Evolutionary conservation across 2,888 invertebrate species (phyloP).

Genomic region (Eilema sororculum): DNA sequence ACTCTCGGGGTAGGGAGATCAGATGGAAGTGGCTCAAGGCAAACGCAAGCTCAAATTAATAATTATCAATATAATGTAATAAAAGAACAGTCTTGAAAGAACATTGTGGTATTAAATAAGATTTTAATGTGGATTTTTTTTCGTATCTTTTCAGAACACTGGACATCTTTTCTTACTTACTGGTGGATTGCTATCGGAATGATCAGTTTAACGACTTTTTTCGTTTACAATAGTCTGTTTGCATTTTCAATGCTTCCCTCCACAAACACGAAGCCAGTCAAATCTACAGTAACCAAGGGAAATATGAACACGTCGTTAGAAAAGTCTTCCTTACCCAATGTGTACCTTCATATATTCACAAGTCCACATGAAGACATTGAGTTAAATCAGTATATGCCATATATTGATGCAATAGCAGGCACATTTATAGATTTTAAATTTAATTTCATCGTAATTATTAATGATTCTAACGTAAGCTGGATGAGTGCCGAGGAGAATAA

Average conservation of each 20-base stretch:
- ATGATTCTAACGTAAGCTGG: conserved; percentile 62
- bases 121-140: background rate
- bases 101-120: background rate
- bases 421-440: conserved; percentile 68
- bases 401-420: conserved; percentile 65
- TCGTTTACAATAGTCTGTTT: conserved; percentile 73
- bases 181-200: conserved; percentile 79
- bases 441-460: conserved; percentile 68
- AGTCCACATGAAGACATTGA: conserved; percentile 60
- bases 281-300: conserved; percentile 33
- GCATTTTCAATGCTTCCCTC: conserved; percentile 65
- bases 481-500: conserved; percentile 69
- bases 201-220: conserved; percentile 70
- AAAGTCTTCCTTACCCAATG: conserved; percentile 47
- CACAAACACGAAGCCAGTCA: conserved; percentile 47
- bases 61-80: background rate
- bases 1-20: no score
- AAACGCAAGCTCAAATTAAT: no score
- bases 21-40: no score
- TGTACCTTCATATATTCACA: conserved; percentile 74
- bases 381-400: conserved; percentile 66
- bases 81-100: background rate
- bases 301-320: conserved; percentile 27
- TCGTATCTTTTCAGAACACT: conserved; percentile 70
- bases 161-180: conserved; percentile 70